These are phyloP conservation scores for Phenacoccus solenopsis DNA, from an alignment of 1,140 invertebrate genomes.

Conservation along the genomic window DNA sequence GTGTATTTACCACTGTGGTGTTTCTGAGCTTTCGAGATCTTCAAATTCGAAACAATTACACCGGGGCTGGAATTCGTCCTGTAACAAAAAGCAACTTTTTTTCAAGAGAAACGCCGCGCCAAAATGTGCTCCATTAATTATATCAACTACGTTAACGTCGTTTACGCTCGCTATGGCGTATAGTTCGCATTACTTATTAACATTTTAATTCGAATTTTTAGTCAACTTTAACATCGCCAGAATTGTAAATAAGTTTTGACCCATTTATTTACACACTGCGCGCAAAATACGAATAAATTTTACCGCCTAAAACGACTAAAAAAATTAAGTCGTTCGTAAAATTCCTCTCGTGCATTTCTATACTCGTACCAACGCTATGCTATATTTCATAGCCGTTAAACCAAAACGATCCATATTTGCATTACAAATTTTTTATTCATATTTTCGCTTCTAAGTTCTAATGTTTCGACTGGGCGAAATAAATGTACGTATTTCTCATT, in stretches of 20 bases:
- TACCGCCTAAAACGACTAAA: not conserved
- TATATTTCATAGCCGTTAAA: not conserved
- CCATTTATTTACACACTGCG: not conserved
- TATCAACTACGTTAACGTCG: too few species aligned
- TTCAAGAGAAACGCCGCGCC: too few species aligned
- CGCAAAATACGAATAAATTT: not conserved
- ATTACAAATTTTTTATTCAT: not conserved
- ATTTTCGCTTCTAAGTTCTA: too few species aligned
- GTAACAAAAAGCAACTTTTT: not conserved
- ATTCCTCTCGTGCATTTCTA: not conserved
- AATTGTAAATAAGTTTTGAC: not conserved
- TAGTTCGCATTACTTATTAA: too few species aligned
- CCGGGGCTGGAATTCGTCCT: slow-evolving; percentile 7
- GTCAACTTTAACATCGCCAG: not conserved
- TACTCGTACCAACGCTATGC: not conserved
- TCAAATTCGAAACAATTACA: not conserved
- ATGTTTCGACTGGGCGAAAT: too few species aligned
- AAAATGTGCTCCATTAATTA: too few species aligned
- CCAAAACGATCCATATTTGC: not conserved
- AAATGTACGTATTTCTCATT: too few species aligned
- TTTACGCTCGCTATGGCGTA: too few species aligned
- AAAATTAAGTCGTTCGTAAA: not conserved
- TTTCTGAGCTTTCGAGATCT: slow-evolving; percentile 8
- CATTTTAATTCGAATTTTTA: not conserved
- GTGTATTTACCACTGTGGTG: not conserved